Evolutionary conservation across 2,797 vertebrate genomes (phyloP), one percentile per base, ranked within the genome.

Genomic region (Parotocinclus haroldoi): DNA sequence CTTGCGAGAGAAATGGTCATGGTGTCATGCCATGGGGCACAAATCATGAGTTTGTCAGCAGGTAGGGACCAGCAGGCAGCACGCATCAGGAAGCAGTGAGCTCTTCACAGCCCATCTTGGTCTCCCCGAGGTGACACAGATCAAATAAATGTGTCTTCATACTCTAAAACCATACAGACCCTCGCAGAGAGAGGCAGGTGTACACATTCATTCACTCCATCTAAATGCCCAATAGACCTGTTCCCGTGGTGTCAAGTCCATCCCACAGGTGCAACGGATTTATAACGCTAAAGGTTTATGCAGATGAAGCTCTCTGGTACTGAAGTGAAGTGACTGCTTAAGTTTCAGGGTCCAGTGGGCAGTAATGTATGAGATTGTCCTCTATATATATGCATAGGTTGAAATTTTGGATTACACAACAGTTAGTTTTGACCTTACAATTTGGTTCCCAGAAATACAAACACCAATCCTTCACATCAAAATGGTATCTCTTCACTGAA

Each of bases 41-140:
- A 81, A 80, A 77, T 81, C 75, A 79, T 64, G 69, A 76, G 65
- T 73, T 76, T 72, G 74, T 78, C 73, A 72, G 63, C 42, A 50
- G 37, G 70, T 53, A 65, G 39, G 49, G 63, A 42, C 49, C 27
- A 51, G 57, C 49, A 16, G 16, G 13, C 63, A 56, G 61, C 62
- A 75, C 16, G 61, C 63, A 68, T 64, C 63, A 73, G 70, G 63
- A 73, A 54, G 49, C 67, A 49, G 27, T 65, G 60, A 68, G 63
- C 63, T 52, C 58, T 49, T 63, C 44, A 52, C 56, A 59, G 54
- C 14, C 56, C 49, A 16, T 36, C 52, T 18, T 53, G 42, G 54
- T 50, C 46, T 56, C 13, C 18, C 53, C 36, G 53, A 64, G 58
- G 50, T 70, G 59, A 66, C 18, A 49, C 18, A 59, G 62, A 66